Evolutionary conservation across 2,113 vertebrate genomes (phyloP), one percentile per base, ranked within the genome.

Genomic region (Ameiurus melas): DNA sequence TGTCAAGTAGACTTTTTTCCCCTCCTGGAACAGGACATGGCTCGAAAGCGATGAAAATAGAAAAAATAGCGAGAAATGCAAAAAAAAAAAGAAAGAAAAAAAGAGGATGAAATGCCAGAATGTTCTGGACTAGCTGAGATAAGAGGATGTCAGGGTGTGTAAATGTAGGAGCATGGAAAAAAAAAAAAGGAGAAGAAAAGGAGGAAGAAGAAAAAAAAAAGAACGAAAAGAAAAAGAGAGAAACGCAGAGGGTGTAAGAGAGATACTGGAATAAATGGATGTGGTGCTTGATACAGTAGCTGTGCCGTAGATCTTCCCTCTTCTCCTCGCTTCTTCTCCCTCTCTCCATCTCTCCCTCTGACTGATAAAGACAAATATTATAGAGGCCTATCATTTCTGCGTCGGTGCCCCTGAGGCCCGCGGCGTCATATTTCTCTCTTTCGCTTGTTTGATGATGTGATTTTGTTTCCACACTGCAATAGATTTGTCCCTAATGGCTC

Each of bases 351-450:
- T 39, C 71, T 51, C 43, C 47, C 71, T 75, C 89, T 91, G 92
- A 89, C 93, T 95, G 95, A 96, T 96, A 95, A 96, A 96, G 95
- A 96, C 94, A 95, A 95, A 96, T 96, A 94, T 94, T 93, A 93
- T 92, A 94, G 94, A 95, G 92, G 90, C 93, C 94, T 94, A 94
- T 95, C 95, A 94, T 94, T 92, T 92, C 94, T 91, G 91, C 83
- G 57, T 91, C 70, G 22, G 84, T 93, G 90, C 93, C 90, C 95
- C 93, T 78, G 89, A 93, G 93, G 93, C 93, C 93, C 90, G 92
- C 87, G 90, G 92, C 92, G 92, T 95, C 94, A 95, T 94, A 95
- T 96, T 96, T 95, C 95, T 95, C 94, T 94, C 94, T 93, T 94
- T 94, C 93, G 92, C 90, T 93, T 96, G 94, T 95, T 95, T 96